Evolutionary conservation across 2,888 invertebrate species (phyloP), one percentile per base, ranked within the genome.

Genomic region (Orthosia cruda): DNA sequence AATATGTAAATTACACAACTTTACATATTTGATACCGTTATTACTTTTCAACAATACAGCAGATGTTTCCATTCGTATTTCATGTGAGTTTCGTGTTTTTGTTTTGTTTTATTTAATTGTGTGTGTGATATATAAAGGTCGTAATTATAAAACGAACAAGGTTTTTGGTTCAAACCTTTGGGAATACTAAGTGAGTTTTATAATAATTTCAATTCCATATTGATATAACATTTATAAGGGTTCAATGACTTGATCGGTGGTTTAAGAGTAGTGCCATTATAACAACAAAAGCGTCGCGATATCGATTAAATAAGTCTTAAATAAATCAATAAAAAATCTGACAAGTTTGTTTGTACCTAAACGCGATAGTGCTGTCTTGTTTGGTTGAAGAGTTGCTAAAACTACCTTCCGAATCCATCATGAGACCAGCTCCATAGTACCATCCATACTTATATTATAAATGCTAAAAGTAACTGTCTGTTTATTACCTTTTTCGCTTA

Each of bases 121-220:
- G 12, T 18, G 20, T 49, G 26, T 64, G 40, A 55, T 63, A 23
- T 40, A n/a, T 45, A 20, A 20, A 55, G 40, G 23, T 55, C 49
- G n/a, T 55, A 40, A 64, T 55, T 32, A 18, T 18, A 52, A 55
- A n/a, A 23, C 11, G n/a, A 26, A 64, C 3, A 40, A 32, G 11
- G 62, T 47, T 47, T 72, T 32, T 23, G 16, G n/a, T 40, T 0
- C 4, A 47, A 71, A 54, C 47, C 16, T n/a, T 55, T 40, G 23
- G 9, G 55, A 74, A 64, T 64, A 74, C 23, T 40, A 49, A 63
- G 64, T 74, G 49, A n/a, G 49, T n/a, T 62, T 23, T 32, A 12
- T 18, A 20, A 40, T 9, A 40, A 40, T 40, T 40, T 40, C 9
- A 32, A 50, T 57, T 63, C 15, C 40, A 50, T 11, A 49, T 20